A percentile compares a stretch with the other conserved stretches of the same genome.
phyloP scores from a whole-genome alignment of 2,888 invertebrate genomes.

The Cylloceria caligata region DNA sequence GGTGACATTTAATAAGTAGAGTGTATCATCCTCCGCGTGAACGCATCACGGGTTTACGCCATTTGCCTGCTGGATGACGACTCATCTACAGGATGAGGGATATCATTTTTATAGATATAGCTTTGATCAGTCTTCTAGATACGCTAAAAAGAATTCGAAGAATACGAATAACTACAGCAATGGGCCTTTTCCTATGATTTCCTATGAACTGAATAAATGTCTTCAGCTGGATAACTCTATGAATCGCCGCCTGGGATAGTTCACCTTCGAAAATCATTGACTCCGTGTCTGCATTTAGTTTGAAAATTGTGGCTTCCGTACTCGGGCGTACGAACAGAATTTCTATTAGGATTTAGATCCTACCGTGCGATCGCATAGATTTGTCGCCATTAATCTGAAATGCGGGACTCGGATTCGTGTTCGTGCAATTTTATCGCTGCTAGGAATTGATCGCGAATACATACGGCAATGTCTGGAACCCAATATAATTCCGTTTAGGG shows the following conservation, averaged over 20 bases:
- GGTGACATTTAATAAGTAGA: slow-evolving; percentile 27
- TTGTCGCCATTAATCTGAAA: neutral
- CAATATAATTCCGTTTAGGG: slow-evolving; percentile 3
- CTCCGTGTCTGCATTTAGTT: neutral
- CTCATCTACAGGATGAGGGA: neutral
- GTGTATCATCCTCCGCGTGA: neutral
- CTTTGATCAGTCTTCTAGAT: too few relatives aligned
- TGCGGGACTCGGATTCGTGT: slow-evolving; percentile 5
- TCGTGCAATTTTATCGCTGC: slow-evolving; percentile 4
- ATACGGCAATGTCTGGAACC: neutral
- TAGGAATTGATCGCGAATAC: neutral
- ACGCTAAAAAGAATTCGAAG: neutral
- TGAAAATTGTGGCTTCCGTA: neutral
- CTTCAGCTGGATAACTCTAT: neutral
- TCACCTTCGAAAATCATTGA: neutral
- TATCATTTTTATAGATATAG: neutral
- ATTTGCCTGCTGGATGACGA: neutral
- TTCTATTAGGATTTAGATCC: neutral
- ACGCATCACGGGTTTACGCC: neutral
- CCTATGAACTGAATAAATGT: neutral
- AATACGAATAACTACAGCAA: too few relatives aligned
- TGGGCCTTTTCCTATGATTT: neutral
- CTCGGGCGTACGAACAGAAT: neutral
- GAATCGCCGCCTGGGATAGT: neutral
- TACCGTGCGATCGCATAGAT: neutral